Base-by-base conservation (phyloP, 2,888 invertebrate genomes). In the Rhagium mordax region DNA sequence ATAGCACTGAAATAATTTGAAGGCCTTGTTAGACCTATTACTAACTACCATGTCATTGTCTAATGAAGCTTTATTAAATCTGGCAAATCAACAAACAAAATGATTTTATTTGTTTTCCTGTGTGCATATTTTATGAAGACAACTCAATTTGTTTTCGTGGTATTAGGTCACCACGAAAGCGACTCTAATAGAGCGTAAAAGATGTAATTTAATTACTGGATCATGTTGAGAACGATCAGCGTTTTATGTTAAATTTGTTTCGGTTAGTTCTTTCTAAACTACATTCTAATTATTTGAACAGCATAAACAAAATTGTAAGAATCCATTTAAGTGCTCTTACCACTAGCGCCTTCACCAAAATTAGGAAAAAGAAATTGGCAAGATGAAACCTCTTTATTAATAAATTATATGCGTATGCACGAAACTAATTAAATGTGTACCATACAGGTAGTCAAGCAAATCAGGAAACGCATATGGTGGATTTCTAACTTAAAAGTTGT, bases 61-160 rank as follows among this genome's bases (percentile, higher is more conserved):
- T 64, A 64, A 64, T 51, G 49, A 64, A 16, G 49, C 49, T 49
- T 49, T 64, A 64, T 64, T 64, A 64, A 64, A 18, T 64, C 64
- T 49, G 24, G 49, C 64, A 64, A 64, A 64, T 62, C 20, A 62
- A 21, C 20, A 20, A 18, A 47, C 41, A 20, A 13, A 62, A 47
- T 62, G 61, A 47, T 47, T 15, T 62, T 20, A 62, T 62, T 48
- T 62, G 61, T 62, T 62, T 62, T 55, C 24, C 20, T 62, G 18
- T n/a, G 47, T 24, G 21, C 20, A 41, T 47, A 21, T 62, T 57
- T 62, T 48, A 62, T 47, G 21, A n/a, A 62, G 61, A 62, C 41
- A 62, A 62, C 48, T 47, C 41, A 47, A 62, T 47, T 57, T 62
- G 48, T 62, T 48, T 62, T 62, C 61, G 48, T 48, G 48, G 61